Base-by-base conservation (phyloP, 2,888 invertebrate genomes). In the Byasa hedistus region DNA sequence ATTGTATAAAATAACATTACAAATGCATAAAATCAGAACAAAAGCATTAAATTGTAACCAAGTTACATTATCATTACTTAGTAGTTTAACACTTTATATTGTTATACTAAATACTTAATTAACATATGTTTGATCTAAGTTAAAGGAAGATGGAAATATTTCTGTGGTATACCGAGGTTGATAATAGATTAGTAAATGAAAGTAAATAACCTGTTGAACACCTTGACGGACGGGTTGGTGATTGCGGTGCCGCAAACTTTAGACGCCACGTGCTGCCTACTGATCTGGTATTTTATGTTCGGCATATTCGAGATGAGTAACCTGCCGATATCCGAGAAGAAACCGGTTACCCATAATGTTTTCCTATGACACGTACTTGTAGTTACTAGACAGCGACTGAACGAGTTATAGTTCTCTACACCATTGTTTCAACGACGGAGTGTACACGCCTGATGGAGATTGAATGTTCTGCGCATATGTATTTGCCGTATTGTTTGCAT, bases 401-500 rank as follows among this genome's bases (percentile, higher is more conserved):
- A 22, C 22, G 3, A 44, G 39, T 19, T n/a, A 59, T 48, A 19
- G n/a, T 59, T 59, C 44, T 19, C 2, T 15, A 21, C n/a, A 52
- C 52, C 52, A 22, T 22, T 52, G 52, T 52, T 52, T 21, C 22
- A 2, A 44, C 44, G 17, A 17, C 15, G 19, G 44, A 21, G 52
- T 19, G 52, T 51, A 27, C 39, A 56, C 56, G 62, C 36, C 36
- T 27, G 56, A 55, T 56, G 24, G n/a, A 44, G 19, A 17, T 17
- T 12, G n/a, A 56, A 56, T 44, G 54, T 61, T 61, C 36, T 54
- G 24, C 12, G 54, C 51, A 22, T 24, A 62, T 62, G 48, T 48
- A 56, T 44, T 56, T 56, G 39, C 21, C 48, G 21, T 51, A 58
- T 48, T 65, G 57, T 65, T 61, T 61, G 23, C 24, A 59, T 63